Evolutionary conservation across 2,113 vertebrate genomes (phyloP).

Genomic region (Ammodytes dubius): DNA sequence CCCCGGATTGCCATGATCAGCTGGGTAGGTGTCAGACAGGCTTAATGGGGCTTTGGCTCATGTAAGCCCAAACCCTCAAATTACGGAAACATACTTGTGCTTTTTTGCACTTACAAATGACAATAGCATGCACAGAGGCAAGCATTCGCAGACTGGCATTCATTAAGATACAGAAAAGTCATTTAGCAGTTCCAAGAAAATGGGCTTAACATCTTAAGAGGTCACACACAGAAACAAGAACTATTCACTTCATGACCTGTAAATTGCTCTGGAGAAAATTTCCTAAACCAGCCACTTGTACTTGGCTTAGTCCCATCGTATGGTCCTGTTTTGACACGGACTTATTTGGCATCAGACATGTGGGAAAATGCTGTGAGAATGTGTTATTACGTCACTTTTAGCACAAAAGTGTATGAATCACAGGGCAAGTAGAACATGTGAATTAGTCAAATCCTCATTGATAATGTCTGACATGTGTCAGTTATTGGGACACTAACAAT

Average conservation of each 20-base stretch:
- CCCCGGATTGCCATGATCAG: conserved; percentile 84
- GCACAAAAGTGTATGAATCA: conserved; percentile 6
- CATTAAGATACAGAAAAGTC: not conserved
- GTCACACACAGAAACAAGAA: conserved; percentile 18
- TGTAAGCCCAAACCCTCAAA: not conserved
- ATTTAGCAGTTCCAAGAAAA: conserved; percentile 15
- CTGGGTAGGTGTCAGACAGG: conserved; percentile 85
- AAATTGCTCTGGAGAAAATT: conserved; percentile 20
- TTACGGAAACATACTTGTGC: not conserved
- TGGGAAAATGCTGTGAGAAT: conserved; percentile 15
- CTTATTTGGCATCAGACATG: conserved; percentile 44
- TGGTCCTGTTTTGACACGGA: conserved; percentile 39
- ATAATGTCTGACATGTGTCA: not conserved
- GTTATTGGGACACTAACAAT: not conserved
- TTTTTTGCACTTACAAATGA: not conserved
- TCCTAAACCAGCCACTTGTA: not conserved
- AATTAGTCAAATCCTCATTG: not conserved
- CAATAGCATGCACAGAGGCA: conserved; percentile 9
- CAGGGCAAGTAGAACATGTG: not conserved
- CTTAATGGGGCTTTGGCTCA: conserved; percentile 10
- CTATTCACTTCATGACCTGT: conserved; percentile 28
- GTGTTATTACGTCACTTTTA: not conserved
- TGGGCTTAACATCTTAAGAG: conserved; percentile 42
- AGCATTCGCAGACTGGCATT: not conserved
- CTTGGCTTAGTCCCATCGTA: conserved; percentile 43